phyloP scores from a whole-genome alignment of 2,113 vertebrate genomes.

The Mus spicilegus region DNA sequence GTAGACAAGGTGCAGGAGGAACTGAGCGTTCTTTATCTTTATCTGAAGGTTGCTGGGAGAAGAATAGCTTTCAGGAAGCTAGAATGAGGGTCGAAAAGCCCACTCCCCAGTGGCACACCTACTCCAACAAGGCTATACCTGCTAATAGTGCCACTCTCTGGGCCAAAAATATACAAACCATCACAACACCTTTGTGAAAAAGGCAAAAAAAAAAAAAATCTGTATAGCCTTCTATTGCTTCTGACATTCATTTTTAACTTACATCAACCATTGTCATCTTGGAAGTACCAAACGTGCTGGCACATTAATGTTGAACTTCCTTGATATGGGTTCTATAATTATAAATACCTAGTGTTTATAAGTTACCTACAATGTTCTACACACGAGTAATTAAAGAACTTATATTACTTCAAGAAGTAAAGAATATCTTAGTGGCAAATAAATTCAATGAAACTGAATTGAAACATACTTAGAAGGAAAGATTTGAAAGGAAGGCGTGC shows the following conservation, averaged over 20 bases:
- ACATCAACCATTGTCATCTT: background rate
- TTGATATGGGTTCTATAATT: too few relatives aligned
- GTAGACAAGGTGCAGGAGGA: too few relatives aligned
- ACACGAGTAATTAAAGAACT: background rate
- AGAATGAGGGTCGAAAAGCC: too few relatives aligned
- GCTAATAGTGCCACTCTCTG: too few relatives aligned
- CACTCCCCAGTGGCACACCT: too few relatives aligned
- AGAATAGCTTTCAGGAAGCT: too few relatives aligned
- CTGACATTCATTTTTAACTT: background rate
- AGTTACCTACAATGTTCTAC: background rate
- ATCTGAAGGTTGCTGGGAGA: too few relatives aligned
- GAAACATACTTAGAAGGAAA: background rate
- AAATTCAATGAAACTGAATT: background rate
- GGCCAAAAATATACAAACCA: too few relatives aligned
- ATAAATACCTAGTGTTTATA: background rate
- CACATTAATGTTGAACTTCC: background rate
- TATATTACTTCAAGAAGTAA: background rate
- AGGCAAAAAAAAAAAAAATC: background rate
- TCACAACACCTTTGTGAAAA: background rate
- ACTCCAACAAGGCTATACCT: too few relatives aligned
- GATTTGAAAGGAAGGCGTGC: background rate
- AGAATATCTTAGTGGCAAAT: background rate
- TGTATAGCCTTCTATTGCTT: background rate
- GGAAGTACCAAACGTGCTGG: background rate
- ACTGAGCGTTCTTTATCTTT: too few relatives aligned